Base-by-base conservation (phyloP, 1,140 invertebrate genomes). In the Zaprionus gabonicus region DNA sequence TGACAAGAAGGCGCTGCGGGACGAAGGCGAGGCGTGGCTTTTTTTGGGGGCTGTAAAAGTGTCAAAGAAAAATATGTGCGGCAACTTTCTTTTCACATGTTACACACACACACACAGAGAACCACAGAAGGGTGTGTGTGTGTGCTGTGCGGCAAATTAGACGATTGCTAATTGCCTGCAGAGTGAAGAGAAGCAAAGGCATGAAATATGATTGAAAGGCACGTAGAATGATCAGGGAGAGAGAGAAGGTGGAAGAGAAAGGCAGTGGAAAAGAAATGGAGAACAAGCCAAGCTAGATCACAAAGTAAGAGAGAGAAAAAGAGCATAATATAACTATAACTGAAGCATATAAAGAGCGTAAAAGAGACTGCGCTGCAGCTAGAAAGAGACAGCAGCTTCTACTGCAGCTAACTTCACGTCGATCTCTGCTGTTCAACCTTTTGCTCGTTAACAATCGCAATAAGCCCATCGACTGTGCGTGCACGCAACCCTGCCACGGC, bases 51-150 rank as follows among this genome's bases (percentile, higher is more conserved):
- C 46, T 71, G 70, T 25, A 72, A 81, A 82, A 87, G 83, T 87
- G 83, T 88, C 83, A 88, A 86, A 80, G 79, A 85, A 85, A 78
- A 81, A 73, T 71, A 49, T 69, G 46, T 73, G 70, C 55, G 68
- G 57, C 60, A 46, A 53, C 36, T 78, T 78, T 80, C 63, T 78
- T 64, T 68, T 71, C 41, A 65, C 65, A 66, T 59, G 76, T 71
- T 74, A 79, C 83, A 80, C 58, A 74, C 73, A 74, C 71, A 78
- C 49, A 69, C 53, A 65, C 49, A 66, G 51, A 5, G 1, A 28
- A 28, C 6, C 28, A 31, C 28, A 53, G 46, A 46, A 12, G 46
- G 6, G 46, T 53, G 51, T 58, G 58, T 55, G 51, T 56, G 71
- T 51, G 66, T 71, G 69, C 51, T 59, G 65, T 59, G 77, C 81